Evolutionary conservation across 2,113 vertebrate species (phyloP), one percentile per base, ranked within the genome.

Genomic region (Mohoua ochrocephala): DNA sequence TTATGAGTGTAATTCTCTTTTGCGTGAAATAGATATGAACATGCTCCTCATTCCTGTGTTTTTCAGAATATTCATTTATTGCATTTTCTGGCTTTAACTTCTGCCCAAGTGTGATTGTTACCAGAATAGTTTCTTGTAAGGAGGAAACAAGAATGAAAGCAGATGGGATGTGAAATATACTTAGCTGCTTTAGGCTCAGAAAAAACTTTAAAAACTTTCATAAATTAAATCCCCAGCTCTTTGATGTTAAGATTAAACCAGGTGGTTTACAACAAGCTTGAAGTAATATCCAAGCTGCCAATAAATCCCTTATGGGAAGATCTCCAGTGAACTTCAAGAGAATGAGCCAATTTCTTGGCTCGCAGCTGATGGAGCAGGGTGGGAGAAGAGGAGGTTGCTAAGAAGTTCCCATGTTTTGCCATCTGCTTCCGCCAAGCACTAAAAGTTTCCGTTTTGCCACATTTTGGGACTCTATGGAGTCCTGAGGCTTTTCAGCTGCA

Each of bases 131-230:
- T 94, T 73, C 50, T 91, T 50, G 64, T 63, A 59, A 84, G 56
- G 56, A 88, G 22, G 86, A 92, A 75, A 87, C 84, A 95, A 92
- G 84, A 87, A 74, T 44, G 76, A 89, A 91, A 88, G 76, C 93
- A 92, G 94, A 93, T 97, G 93, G 94, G 47, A 86, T 81, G 80
- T 86, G 68, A 91, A 94, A 93, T 86, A 69, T 33, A 84, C 64
- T 94, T 86, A 84, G 44, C 73, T 94, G 73, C 73, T 87, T 42
- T 2, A 52, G 69, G 70, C 65, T 89, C 47, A 44, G 73, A 37
- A 80, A 80, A 61, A 87, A 77, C 39, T 91, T 92, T 6, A 1
- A 26, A 57, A 92, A 79, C 8, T 83, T 91, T 82, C 52, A 77
- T 74, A 92, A 93, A 91, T 91, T 76, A 84, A 93, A 87, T 89